Evolutionary conservation across 2,797 vertebrate species (phyloP).

Genomic region (Onychomys arenicola): DNA sequence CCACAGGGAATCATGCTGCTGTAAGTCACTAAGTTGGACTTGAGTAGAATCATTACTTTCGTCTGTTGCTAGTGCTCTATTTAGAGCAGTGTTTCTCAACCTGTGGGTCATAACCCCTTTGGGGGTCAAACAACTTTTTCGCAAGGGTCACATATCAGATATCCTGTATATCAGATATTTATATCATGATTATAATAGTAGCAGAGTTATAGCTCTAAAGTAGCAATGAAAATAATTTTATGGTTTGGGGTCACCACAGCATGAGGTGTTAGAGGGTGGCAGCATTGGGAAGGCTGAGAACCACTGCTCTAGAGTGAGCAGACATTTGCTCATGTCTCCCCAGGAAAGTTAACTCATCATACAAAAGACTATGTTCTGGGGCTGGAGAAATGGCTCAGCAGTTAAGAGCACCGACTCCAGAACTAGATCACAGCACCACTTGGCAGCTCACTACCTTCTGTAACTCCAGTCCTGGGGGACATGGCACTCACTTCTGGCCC

Average conservation of each 20-base stretch:
- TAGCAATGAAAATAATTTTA: background rate
- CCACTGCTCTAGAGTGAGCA: background rate
- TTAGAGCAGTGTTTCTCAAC: too few species aligned
- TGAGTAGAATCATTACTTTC: too few species aligned
- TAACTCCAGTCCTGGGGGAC: too few species aligned
- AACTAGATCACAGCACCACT: too few species aligned
- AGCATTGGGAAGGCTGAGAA: background rate
- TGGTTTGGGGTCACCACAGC: background rate
- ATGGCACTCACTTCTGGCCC: too few species aligned
- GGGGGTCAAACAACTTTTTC: background rate
- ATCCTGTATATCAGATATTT: background rate
- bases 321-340: background rate
- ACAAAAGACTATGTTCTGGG: background rate
- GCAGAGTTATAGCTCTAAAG: background rate
- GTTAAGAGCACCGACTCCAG: too few species aligned
- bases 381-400: background rate
- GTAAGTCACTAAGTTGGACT: too few species aligned
- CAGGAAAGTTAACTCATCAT: background rate
- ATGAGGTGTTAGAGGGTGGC: too few species aligned
- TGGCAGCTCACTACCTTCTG: too few species aligned
- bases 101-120: too few species aligned
- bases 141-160: background rate
- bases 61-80: too few species aligned
- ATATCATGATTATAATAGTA: background rate
- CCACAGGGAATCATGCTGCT: too few species aligned